Conservation (phyloP, 2,888 invertebrate species). For the Prionchulus punctatus region DNA sequence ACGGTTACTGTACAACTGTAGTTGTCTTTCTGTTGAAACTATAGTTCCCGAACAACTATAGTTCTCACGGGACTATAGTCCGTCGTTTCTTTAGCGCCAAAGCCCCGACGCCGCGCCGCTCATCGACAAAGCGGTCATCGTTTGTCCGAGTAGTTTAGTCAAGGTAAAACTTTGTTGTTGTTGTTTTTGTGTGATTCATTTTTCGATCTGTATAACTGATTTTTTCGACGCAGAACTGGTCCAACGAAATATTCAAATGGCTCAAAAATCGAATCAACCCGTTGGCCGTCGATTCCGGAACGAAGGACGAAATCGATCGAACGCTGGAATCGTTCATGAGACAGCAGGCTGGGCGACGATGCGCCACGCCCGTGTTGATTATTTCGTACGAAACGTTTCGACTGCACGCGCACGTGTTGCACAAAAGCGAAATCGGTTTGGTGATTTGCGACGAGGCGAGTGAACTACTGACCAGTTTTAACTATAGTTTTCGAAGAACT, state of each 20-base stretch:
- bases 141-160: slow-evolving; percentile 88
- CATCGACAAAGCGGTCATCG: slow-evolving; percentile 81
- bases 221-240: slow-evolving; percentile 58
- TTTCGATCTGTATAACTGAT: too few relatives aligned
- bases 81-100: slow-evolving; percentile 45
- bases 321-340: slow-evolving; percentile 28
- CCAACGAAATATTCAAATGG: slow-evolving; percentile 95
- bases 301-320: slow-evolving; percentile 62
- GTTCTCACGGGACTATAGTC: too few relatives aligned
- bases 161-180: slow-evolving; percentile 42
- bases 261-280: slow-evolving; percentile 59
- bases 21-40: too few relatives aligned
- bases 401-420: slow-evolving; percentile 70
- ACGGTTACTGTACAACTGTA: too few relatives aligned
- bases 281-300: slow-evolving; percentile 57
- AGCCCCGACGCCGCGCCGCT: slow-evolving; percentile 75
- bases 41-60: too few relatives aligned
- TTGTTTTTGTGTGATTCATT: not conserved
- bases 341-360: slow-evolving; percentile 37
- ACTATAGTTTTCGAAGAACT: not conserved
- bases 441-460: slow-evolving; percentile 83
- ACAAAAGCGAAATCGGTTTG: slow-evolving; percentile 75
- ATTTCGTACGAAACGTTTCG: slow-evolving; percentile 98
- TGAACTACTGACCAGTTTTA: not conserved
- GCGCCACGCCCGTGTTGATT: slow-evolving; percentile 77